phyloP scores from a whole-genome alignment of 2,888 invertebrate genomes.

The Xanthorhoe spadicearia region DNA sequence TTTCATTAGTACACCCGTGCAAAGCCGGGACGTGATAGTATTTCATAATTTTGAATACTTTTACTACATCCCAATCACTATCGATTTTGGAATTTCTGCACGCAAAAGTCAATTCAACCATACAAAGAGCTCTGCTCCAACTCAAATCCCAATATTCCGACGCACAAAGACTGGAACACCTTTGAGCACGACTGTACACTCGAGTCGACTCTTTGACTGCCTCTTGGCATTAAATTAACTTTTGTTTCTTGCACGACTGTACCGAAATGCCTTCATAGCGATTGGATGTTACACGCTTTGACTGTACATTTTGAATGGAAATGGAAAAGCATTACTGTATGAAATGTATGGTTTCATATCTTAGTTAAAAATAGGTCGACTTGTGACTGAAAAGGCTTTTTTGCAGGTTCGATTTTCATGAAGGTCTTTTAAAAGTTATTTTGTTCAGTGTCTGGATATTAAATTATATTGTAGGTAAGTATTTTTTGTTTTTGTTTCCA shows the following conservation, averaged over 20 bases:
- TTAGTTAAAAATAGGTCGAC: too few species aligned
- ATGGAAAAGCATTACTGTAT: background rate
- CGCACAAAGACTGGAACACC: conserved; percentile 21
- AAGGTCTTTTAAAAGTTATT: too few species aligned
- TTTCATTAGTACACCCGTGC: too few species aligned
- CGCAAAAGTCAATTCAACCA: background rate
- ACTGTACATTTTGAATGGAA: background rate
- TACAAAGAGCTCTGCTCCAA: background rate
- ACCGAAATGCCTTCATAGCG: conserved; percentile 6
- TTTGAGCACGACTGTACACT: conserved; percentile 18
- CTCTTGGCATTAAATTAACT: conserved; percentile 20
- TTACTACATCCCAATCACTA: background rate
- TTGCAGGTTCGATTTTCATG: too few species aligned
- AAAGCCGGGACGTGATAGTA: too few species aligned
- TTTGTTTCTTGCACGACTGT: conserved; percentile 23
- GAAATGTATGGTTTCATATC: background rate
- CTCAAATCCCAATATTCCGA: conserved; percentile 15
- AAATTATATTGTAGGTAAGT: too few species aligned
- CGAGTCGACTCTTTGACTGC: conserved; percentile 16
- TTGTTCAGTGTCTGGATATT: too few species aligned
- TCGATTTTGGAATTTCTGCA: background rate
- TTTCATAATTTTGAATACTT: background rate
- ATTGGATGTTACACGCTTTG: background rate
- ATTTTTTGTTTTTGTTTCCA: too few species aligned
- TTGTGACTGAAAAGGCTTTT: too few species aligned